Evolutionary conservation across 2,888 invertebrate species (phyloP), one percentile per base, ranked within the genome.

Genomic region (Carcina quercana): DNA sequence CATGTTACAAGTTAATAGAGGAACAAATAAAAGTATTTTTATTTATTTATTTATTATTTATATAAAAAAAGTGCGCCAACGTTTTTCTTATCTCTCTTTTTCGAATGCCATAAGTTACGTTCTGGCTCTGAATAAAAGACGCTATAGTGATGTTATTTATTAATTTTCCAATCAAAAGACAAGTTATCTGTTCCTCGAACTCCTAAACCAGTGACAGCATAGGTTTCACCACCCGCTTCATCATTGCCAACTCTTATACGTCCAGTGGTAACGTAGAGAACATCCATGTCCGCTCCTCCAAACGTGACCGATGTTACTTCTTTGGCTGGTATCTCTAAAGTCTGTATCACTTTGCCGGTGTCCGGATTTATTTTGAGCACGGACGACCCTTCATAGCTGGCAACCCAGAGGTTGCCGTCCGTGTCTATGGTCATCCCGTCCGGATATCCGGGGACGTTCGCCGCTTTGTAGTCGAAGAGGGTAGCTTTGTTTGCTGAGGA

Each of bases 351-450:
- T 39, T 85, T 79, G 21, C 88, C 79, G 15, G 70, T 62, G 2
- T 55, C 59, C 0, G 89, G 88, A 53, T 89, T 85, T 14, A 89
- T 70, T 59, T 87, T 75, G n/a, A 87, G 39, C 0, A 86, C 76
- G 49, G 62, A 74, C 82, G 60, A 83, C 1, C 89, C 92, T 43
- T 87, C 87, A 56, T 89, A 93, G 56, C 89, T 89, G 30, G 92
- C 92, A 24, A 93, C 86, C 91, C 93, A 94, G 4, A 94, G 75
- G 60, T 91, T 91, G 3, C 90, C 93, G 37, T 92, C 88, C 0
- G 86, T 84, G 70, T 94, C 94, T 33, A 92, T 91, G 39, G 92
- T 90, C 91, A 94, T 91, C 11, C 92, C 92, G 68, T 92, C 92
- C 30, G 88, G 89, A 45, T 88, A 76, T 28, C 82, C 83, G 0